Base-by-base conservation (phyloP, 2,797 vertebrate species). In the Knipowitschia caucasica region DNA sequence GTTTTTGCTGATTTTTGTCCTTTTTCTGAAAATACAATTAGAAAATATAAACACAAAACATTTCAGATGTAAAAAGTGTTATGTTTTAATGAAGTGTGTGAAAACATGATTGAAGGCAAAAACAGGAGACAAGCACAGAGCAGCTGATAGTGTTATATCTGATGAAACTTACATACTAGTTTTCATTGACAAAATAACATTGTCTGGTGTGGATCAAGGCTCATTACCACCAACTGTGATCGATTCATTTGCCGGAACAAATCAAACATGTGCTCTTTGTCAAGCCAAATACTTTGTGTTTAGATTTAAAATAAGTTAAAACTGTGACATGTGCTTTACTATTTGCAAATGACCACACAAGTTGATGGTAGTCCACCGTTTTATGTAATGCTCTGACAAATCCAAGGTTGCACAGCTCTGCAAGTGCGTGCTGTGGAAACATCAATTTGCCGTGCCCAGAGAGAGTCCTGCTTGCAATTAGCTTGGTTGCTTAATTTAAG, bases 1-100 rank as follows among this genome's bases (percentile, higher is more conserved):
- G 57, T 82, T 84, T 85, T 84, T 84, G 50, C 56, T 62, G 69
- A 64, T 74, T 74, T 51, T 52, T 25, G 21, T 50, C 12, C 25
- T 82, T 85, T 90, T 89, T 88, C 85, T 89, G 88, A 90, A 91
- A 91, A 92, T 89, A 91, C 90, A 91, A 88, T 87, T 90, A 90
- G 87, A 91, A 91, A 91, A 91, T 85, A 88, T 87, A 84, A 87
- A 88, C 83, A 77, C 81, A 89, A 88, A 88, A 89, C 79, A 73
- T 86, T 79, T 79, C 75, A 59, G 81, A 88, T 89, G 88, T 88
- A 87, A 89, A 90, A 90, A 89, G 81, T 86, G 86, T 88, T 82
- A 80, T 72, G 83, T 81, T 47, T 82, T 77, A 85, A 77, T 81
- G 80, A 86, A 73, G 71, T 77, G 75, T 76, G 81, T 75, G 71